Conservation (phyloP, 2,797 vertebrate species). For the Pempheris klunzingeri region DNA sequence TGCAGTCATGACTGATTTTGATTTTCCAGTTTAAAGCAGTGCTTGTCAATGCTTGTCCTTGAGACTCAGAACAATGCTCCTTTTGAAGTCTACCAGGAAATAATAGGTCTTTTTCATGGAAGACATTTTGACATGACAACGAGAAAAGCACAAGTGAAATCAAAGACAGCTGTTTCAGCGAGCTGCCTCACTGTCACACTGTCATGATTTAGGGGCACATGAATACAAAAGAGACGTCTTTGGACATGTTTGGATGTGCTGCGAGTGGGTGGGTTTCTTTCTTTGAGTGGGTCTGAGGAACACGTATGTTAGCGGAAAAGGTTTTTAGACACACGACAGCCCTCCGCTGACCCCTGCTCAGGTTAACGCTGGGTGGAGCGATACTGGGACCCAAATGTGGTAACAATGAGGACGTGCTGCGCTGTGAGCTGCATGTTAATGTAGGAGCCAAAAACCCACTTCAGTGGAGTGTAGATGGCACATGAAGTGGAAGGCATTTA, state of each 20-base stretch:
- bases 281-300: background rate
- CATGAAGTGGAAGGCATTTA: background rate
- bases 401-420: background rate
- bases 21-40: constrained; percentile 12
- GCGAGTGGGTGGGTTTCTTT: background rate
- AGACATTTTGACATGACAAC: background rate
- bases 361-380: background rate
- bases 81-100: background rate
- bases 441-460: background rate
- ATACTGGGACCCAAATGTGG: background rate
- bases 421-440: background rate
- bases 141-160: background rate
- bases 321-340: background rate
- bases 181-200: background rate
- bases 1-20: constrained; percentile 5
- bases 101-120: background rate
- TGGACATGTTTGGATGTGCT: background rate
- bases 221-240: too few relatives aligned
- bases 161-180: background rate
- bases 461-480: background rate
- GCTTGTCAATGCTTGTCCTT: constrained; percentile 4
- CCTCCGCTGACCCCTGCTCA: too few relatives aligned
- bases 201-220: too few relatives aligned
- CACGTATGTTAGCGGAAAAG: too few relatives aligned
- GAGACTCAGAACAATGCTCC: background rate